Evolutionary conservation across 2,113 vertebrate species (phyloP).

Genomic region (Brachyistius frenatus): DNA sequence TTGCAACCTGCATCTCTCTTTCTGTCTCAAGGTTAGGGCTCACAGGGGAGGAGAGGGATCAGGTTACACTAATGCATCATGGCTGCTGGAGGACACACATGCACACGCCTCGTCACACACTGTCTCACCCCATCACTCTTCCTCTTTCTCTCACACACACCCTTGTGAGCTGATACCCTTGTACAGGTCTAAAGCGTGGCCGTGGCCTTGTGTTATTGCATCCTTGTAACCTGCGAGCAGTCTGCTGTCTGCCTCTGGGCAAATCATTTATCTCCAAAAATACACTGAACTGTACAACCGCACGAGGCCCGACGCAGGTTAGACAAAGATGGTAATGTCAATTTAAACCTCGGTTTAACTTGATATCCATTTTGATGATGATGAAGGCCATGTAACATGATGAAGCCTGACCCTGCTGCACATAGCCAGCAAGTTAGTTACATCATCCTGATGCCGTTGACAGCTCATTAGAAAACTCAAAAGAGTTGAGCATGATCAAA

Average conservation of each 20-base stretch:
- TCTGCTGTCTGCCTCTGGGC: conserved; percentile 42
- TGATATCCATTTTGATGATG: neutral
- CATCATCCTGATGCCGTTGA: too few relatives aligned
- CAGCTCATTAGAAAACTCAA: too few relatives aligned
- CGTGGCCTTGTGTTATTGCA: conserved; percentile 47
- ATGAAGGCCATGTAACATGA: neutral
- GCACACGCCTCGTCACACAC: conserved; percentile 62
- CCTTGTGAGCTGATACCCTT: conserved; percentile 56
- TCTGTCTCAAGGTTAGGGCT: conserved; percentile 78
- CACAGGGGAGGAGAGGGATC: conserved; percentile 72
- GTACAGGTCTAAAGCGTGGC: conserved; percentile 46
- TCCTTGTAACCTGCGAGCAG: conserved; percentile 51
- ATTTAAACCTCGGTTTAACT: neutral
- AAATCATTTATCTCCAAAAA: conserved; percentile 61
- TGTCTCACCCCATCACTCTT: conserved; percentile 59
- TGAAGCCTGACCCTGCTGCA: too few relatives aligned
- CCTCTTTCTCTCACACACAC: conserved; percentile 37
- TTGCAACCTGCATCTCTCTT: conserved; percentile 64
- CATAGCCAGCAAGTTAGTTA: too few relatives aligned
- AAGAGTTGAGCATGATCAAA: too few relatives aligned
- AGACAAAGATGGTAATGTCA: conserved; percentile 21
- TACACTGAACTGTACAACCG: conserved; percentile 29
- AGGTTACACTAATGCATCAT: conserved; percentile 80
- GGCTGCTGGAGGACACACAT: conserved; percentile 75
- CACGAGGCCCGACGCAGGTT: conserved; percentile 29